Percentiles rank a stretch among this genome's conserved stretches.
phyloP scores from a whole-genome alignment of 30 jellyfish, hydroid and myxozoan genomes.

The Euphysa ruthae region DNA sequence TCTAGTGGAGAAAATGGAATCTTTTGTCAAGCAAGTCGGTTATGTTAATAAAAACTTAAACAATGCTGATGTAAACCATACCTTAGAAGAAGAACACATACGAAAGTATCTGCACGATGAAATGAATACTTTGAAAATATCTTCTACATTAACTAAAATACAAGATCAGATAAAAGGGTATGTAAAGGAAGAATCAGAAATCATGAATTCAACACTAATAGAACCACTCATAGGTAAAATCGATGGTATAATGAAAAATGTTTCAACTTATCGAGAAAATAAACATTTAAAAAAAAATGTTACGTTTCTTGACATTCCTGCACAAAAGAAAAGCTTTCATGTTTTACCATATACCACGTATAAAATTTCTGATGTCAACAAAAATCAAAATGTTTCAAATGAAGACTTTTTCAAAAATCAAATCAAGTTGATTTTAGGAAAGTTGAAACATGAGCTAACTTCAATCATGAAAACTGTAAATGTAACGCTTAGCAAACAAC shows the following conservation, averaged over 20 bases:
- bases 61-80: neutral
- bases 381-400: neutral
- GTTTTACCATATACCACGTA: too few relatives aligned
- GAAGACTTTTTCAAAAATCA: neutral
- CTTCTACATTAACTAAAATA: neutral
- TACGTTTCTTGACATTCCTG: neutral
- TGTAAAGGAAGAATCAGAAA: neutral
- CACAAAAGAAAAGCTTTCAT: neutral
- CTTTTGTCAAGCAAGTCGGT: neutral
- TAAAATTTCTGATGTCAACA: neutral
- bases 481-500: too few relatives aligned
- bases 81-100: neutral
- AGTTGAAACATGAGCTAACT: neutral
- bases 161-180: conserved; percentile 4
- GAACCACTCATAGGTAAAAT: conserved; percentile 18
- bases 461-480: neutral
- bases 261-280: neutral
- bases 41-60: neutral
- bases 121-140: conserved; percentile 1
- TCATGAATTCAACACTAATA: neutral
- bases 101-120: conserved; percentile 7
- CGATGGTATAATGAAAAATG: neutral
- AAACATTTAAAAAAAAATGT: neutral
- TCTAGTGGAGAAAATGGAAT: conserved; percentile 24
- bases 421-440: neutral